Conservation (phyloP, 2,113 vertebrate species). For the Chionis minor region DNA sequence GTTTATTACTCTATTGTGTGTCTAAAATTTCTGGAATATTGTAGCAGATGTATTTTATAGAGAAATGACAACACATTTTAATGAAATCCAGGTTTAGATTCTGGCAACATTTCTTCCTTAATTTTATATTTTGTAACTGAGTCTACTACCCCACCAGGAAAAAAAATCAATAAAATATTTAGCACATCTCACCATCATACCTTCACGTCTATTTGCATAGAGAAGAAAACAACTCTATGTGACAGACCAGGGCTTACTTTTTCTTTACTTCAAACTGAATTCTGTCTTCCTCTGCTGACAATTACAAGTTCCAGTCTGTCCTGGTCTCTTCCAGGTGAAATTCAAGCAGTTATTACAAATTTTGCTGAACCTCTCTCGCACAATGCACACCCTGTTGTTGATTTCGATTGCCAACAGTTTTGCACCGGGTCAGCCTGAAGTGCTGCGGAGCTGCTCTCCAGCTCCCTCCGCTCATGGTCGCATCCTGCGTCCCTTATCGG, state of each 20-base stretch:
- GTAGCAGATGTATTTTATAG: conserved; percentile 60
- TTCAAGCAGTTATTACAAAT: neutral
- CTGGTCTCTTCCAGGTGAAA: neutral
- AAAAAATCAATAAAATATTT: conserved; percentile 26
- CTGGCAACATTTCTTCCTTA: conserved; percentile 46
- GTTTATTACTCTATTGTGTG: conserved; percentile 65
- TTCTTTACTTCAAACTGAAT: neutral
- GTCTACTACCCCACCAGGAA: conserved; percentile 6
- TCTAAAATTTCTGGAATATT: conserved; percentile 52
- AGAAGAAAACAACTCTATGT: neutral
- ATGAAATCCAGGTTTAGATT: conserved; percentile 63
- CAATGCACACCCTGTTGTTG: neutral
- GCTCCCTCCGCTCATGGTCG: neutral
- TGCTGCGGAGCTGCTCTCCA: neutral
- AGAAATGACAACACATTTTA: conserved; percentile 48
- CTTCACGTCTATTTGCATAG: neutral
- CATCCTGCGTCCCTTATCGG: fast-evolving
- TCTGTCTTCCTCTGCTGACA: neutral
- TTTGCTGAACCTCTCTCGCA: neutral
- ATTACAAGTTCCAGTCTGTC: neutral
- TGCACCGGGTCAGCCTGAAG: neutral
- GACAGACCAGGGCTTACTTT: neutral
- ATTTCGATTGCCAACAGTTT: neutral
- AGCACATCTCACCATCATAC: conserved; percentile 22
- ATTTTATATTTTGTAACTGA: conserved; percentile 44